Evolutionary conservation across 2,888 invertebrate genomes (phyloP).

Genomic region (Vanessa cardui): DNA sequence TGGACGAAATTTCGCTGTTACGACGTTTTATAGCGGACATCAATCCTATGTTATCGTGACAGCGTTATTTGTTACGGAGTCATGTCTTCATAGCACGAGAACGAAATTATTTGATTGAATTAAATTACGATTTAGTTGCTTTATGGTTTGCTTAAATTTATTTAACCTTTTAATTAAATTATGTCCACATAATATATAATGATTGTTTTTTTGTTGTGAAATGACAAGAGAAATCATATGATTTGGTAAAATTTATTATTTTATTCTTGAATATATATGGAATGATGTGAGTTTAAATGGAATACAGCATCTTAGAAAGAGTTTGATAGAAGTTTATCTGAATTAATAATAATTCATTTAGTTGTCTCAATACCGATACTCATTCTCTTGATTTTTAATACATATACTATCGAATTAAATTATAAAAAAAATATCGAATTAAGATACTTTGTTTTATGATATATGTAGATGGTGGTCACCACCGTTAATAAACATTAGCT

Average conservation of each 20-base stretch:
- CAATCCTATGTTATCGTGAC: conserved; percentile 31
- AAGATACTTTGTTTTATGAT: no score
- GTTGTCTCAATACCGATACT: no score
- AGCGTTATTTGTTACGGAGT: conserved; percentile 24
- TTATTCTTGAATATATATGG: background rate
- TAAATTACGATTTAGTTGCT: conserved; percentile 5
- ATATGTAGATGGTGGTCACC: no score
- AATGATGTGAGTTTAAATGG: background rate
- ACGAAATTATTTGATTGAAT: conserved; percentile 23
- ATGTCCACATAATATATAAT: background rate
- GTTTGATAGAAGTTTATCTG: no score
- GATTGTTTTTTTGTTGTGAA: background rate
- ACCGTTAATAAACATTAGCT: no score
- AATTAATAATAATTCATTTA: no score
- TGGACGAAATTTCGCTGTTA: conserved; percentile 31
- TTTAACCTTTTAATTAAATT: background rate
- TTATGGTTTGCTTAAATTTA: background rate
- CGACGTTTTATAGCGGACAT: conserved; percentile 27
- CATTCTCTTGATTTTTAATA: no score
- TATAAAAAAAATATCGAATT: no score
- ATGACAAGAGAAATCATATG: background rate
- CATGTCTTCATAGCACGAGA: conserved; percentile 18
- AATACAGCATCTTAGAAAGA: no score
- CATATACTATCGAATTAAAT: no score
- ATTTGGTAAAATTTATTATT: background rate